A percentile compares a stretch with the other conserved stretches of the same genome.
Conservation (phyloP, 2,797 vertebrate genomes). For the Brotula barbata region DNA sequence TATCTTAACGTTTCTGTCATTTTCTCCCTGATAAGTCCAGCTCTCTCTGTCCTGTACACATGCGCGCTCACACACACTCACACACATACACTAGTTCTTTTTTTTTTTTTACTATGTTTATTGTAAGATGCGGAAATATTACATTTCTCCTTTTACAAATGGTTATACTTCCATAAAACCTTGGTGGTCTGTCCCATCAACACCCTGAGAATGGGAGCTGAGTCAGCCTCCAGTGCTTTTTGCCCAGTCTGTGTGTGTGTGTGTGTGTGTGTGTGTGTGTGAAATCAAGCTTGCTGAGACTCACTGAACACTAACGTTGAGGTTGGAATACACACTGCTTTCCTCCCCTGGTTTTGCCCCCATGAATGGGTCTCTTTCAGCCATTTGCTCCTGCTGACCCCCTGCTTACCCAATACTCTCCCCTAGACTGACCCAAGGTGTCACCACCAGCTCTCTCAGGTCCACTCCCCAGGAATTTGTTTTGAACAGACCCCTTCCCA, state of each 20-base stretch:
- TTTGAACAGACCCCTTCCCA: slow-evolving; percentile 20
- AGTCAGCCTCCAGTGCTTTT: slow-evolving; percentile 38
- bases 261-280: slow-evolving; percentile 8
- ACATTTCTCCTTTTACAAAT: slow-evolving; percentile 34
- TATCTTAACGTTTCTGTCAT: neutral
- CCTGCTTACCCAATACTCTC: slow-evolving; percentile 55
- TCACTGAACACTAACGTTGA: slow-evolving; percentile 43
- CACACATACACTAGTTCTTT: no score
- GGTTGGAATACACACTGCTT: slow-evolving; percentile 61
- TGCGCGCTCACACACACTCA: no score
- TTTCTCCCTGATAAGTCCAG: neutral
- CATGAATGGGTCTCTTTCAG: slow-evolving; percentile 78
- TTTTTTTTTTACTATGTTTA: neutral
- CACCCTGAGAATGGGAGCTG: slow-evolving; percentile 41
- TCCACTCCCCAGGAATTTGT: slow-evolving; percentile 28
- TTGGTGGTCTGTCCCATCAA: slow-evolving; percentile 53
- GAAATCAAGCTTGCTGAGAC: slow-evolving; percentile 52
- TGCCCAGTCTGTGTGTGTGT: slow-evolving; percentile 17
- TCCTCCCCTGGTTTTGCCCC: slow-evolving; percentile 58
- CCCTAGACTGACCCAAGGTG: slow-evolving; percentile 55
- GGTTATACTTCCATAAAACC: slow-evolving; percentile 40
- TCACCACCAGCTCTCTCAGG: slow-evolving; percentile 38
- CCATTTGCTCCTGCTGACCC: slow-evolving; percentile 48
- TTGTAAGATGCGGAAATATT: slow-evolving; percentile 24
- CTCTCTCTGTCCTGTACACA: neutral